Percentiles rank a stretch among this genome's conserved stretches.
Conservation (phyloP, 2,888 invertebrate species). For the Tipula confusa region DNA sequence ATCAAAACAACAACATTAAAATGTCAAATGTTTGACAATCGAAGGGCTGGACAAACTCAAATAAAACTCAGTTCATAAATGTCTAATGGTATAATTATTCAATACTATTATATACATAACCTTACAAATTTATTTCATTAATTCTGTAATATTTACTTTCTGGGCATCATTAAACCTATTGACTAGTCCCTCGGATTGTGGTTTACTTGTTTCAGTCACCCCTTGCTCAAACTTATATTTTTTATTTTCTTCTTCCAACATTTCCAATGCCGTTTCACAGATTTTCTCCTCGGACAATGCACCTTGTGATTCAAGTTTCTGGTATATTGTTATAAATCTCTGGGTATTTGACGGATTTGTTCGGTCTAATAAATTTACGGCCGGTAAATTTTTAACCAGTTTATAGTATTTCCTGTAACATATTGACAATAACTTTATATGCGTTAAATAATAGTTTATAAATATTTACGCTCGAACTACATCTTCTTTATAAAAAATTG, state of each 20-base stretch:
- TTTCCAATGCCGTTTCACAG: conserved; percentile 51
- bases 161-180: conserved; percentile 43
- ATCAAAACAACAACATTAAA: background rate
- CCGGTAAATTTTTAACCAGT: conserved; percentile 54
- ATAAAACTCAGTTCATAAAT: background rate
- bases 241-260: conserved; percentile 45
- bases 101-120: background rate
- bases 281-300: conserved; percentile 54
- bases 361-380: conserved; percentile 55
- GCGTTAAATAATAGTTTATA: background rate
- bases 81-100: background rate
- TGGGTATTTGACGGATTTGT: conserved; percentile 56
- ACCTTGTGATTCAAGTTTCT: conserved; percentile 55
- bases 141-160: conserved; percentile 43
- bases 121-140: conserved; percentile 42
- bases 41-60: background rate
- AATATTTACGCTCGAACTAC: conserved; percentile 71
- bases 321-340: conserved; percentile 59
- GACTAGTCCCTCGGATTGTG: conserved; percentile 37
- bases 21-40: background rate
- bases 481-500: conserved; percentile 83
- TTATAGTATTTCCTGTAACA: conserved; percentile 63
- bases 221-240: conserved; percentile 30
- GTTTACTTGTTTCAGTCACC: background rate
- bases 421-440: too few species aligned